Evolutionary conservation across 35 echinoderm and acorn worm species (phyloP).

Genomic region (Eucidaris tribuloides): DNA sequence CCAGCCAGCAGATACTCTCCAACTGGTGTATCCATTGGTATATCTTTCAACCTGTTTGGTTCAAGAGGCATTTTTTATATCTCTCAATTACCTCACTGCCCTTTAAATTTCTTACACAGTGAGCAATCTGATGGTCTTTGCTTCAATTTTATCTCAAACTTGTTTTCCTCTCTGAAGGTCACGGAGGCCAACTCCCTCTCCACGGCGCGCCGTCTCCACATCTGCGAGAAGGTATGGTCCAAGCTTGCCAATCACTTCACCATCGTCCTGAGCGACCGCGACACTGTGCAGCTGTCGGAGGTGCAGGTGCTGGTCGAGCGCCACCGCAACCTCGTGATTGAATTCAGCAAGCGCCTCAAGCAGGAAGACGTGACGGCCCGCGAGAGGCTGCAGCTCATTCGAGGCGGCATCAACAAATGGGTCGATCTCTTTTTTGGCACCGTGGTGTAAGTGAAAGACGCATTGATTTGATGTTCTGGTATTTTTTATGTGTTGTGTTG

Average conservation of each 20-base stretch:
- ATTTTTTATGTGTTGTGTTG: no score
- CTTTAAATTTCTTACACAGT: no score
- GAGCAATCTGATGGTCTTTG: neutral
- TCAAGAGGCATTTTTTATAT: no score
- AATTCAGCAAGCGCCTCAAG: conserved; percentile 56
- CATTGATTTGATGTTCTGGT: no score
- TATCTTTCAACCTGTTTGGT: no score
- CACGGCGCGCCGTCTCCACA: conserved; percentile 78
- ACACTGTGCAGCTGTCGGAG: conserved; percentile 87
- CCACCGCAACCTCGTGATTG: conserved; percentile 47
- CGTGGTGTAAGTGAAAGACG: conserved; percentile 94
- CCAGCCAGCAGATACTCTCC: no score
- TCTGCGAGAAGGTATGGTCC: conserved; percentile 88
- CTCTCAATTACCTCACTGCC: no score
- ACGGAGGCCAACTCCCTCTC: conserved; percentile 86
- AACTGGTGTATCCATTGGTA: no score
- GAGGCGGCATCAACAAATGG: conserved; percentile 79
- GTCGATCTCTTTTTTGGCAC: conserved; percentile 68
- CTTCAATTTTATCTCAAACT: neutral
- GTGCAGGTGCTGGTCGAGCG: conserved; percentile 76
- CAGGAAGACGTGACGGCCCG: conserved; percentile 44
- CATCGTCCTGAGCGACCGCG: conserved; percentile 84
- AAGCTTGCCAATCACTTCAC: conserved; percentile 96
- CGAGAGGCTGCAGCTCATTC: conserved; percentile 43
- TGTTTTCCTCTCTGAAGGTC: conserved; percentile 63